Evolutionary conservation across 1,140 invertebrate genomes (phyloP).

Genomic region (Zelostemma sp.): DNA sequence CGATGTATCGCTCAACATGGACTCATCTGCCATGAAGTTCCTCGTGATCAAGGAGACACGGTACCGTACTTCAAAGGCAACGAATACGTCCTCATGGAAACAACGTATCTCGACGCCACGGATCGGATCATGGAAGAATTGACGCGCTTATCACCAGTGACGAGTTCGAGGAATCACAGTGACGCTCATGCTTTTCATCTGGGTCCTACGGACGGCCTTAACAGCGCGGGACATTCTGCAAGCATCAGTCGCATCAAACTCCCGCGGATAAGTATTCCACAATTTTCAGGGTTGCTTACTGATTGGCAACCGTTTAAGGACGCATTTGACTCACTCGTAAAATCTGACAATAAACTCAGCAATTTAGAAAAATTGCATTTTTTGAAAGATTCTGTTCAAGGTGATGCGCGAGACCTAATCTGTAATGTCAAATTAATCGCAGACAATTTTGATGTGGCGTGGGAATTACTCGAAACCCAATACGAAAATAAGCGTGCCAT

Average conservation of each 20-base stretch:
- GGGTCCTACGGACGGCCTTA: too few relatives aligned
- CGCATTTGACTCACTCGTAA: constrained; percentile 8
- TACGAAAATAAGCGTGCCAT: neutral
- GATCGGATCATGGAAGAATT: too few relatives aligned
- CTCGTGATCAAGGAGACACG: too few relatives aligned
- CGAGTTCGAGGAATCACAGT: too few relatives aligned
- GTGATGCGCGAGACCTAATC: neutral
- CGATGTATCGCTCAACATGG: too few relatives aligned
- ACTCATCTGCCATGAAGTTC: too few relatives aligned
- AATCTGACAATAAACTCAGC: neutral
- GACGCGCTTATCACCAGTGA: too few relatives aligned
- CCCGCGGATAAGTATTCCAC: neutral
- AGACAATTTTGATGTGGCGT: neutral
- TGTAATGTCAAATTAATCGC: neutral
- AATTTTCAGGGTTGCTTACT: constrained; percentile 4
- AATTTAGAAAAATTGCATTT: constrained; percentile 10
- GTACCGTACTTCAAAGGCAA: too few relatives aligned
- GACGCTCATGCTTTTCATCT: too few relatives aligned
- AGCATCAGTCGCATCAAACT: constrained; percentile 3
- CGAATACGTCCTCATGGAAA: too few relatives aligned
- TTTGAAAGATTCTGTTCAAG: neutral
- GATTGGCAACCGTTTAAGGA: neutral
- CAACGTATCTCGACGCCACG: too few relatives aligned
- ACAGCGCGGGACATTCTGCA: too few relatives aligned
- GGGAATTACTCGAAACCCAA: neutral